Evolutionary conservation across 92 coral and sea anemone species (phyloP), one percentile per base, ranked within the genome.

Genomic region (Epizoanthus scotinus): DNA sequence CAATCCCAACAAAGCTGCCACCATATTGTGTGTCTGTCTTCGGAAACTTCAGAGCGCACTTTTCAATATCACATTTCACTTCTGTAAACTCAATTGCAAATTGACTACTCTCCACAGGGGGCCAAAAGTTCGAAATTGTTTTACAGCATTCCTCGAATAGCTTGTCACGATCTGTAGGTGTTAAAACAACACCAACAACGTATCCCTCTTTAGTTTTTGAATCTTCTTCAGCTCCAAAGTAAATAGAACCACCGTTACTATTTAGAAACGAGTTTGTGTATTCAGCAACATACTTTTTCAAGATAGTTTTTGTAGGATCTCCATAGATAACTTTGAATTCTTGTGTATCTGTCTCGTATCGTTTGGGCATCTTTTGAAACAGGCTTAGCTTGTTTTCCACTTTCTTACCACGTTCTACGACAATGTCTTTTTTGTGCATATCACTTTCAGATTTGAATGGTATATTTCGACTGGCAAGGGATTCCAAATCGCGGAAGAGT

Each of bases 251-350:
- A 40, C 96, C 96, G 13, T 58, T 77, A 29, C 87, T 62, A 65
- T 86, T 91, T 0, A 91, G 71, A 78, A 89, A 91, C 5, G 91
- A 87, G 14, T 85, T 90, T 26, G 91, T 47, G 80, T 91, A 91
- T 56, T 81, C 84, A 40, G 87, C 82, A 1, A 89, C 82, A 77
- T 91, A 64, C 61, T 89, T 81, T 19, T 84, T 79, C 24, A 82
- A 59, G 47, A 91, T 91, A 6, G 26, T 71, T 15, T 84, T 53
- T 8, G 73, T 68, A 1, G 95, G 89, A 50, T 89, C 87, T 18
- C 93, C 96, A 58, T 65, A 82, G 62, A 91, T 82, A 24, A 77
- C 88, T 87, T 91, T 91, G 55, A 89, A 91, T 44, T 91, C 96
- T 10, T 26, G 78, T 28, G 70, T 80, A 10, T 91, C 91, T 34